These are phyloP conservation scores for Campoplex capitator DNA, from an alignment of 2,888 invertebrate genomes.

Conservation along the genomic window DNA sequence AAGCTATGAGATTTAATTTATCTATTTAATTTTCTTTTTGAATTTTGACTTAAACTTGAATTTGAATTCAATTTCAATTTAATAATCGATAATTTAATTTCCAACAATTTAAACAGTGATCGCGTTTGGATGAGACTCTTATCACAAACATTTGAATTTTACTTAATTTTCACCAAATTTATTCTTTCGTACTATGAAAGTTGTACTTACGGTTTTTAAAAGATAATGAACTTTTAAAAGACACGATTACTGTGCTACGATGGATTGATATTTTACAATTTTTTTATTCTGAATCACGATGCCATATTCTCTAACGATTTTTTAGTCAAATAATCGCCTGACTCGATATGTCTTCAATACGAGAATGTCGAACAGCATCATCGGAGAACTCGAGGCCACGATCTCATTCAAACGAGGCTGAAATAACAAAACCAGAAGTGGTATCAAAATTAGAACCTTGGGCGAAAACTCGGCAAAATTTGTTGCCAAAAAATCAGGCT, in stretches of 20 bases:
- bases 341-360: constrained; percentile 39
- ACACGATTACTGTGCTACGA: too few relatives aligned
- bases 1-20: too few relatives aligned
- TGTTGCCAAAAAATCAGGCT: constrained; percentile 35
- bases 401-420: constrained; percentile 5
- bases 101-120: neutral
- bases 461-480: neutral
- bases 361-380: neutral
- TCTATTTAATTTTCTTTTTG: too few relatives aligned
- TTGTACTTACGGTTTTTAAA: too few relatives aligned
- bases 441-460: constrained; percentile 11
- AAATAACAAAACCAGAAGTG: neutral
- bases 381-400: constrained; percentile 9
- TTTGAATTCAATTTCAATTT: too few relatives aligned
- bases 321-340: neutral
- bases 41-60: too few relatives aligned
- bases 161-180: too few relatives aligned
- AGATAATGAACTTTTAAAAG: too few relatives aligned
- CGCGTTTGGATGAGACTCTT: too few relatives aligned
- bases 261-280: neutral
- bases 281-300: neutral
- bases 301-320: neutral
- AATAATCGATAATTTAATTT: neutral
- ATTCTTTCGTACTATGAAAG: too few relatives aligned
- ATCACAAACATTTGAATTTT: too few relatives aligned